Percentiles rank a stretch among this genome's conserved stretches.
Conservation (phyloP, 2,797 vertebrate species). For the Anolis apletophallus region DNA sequence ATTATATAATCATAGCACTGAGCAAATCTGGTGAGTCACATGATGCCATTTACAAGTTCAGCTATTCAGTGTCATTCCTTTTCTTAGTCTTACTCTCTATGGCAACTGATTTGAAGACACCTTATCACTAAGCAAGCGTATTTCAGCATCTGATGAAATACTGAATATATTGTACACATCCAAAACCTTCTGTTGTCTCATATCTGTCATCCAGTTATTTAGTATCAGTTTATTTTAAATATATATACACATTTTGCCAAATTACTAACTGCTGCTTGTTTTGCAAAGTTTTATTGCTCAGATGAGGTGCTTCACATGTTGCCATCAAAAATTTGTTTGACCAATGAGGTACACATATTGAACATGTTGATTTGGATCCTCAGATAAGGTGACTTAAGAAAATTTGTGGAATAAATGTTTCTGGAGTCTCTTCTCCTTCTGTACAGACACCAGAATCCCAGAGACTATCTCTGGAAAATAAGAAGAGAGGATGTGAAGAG, state of each 20-base stretch:
- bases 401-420: background rate
- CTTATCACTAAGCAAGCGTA: slow-evolving; percentile 10
- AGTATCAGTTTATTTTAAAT: slow-evolving; percentile 24
- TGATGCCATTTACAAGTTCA: slow-evolving; percentile 28
- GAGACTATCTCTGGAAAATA: background rate
- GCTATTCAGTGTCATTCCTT: background rate
- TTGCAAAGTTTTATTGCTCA: background rate
- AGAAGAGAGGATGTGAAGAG: background rate
- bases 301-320: background rate
- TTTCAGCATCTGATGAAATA: slow-evolving; percentile 35
- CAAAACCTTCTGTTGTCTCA: slow-evolving; percentile 29
- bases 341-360: background rate
- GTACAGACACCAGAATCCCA: background rate
- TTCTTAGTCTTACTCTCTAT: slow-evolving; percentile 48
- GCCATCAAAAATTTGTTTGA: too few relatives aligned
- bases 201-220: background rate
- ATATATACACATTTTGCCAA: slow-evolving; percentile 1
- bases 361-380: background rate
- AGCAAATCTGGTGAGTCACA: slow-evolving; percentile 46
- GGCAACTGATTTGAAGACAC: slow-evolving; percentile 52
- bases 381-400: background rate
- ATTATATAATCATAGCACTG: slow-evolving; percentile 44
- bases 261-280: slow-evolving; percentile 14
- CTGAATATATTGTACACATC: background rate
- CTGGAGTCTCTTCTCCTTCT: too few relatives aligned